These are phyloP conservation scores for Cromileptes altivelis DNA, from an alignment of 2,113 vertebrate genomes.

Conservation along the genomic window DNA sequence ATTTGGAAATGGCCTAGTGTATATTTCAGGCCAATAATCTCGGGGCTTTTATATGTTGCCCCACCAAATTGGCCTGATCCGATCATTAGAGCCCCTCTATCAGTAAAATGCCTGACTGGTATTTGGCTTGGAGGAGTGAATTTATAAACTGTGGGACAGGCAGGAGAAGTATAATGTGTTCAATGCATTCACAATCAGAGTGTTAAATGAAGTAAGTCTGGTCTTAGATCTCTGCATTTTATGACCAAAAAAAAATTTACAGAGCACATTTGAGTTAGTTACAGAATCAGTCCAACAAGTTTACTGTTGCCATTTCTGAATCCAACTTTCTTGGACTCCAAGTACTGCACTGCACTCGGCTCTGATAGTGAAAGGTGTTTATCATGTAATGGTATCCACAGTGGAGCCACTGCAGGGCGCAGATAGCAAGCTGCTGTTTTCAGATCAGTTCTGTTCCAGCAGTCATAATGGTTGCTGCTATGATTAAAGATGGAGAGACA, in stretches of 20 bases:
- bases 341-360: slow-evolving; percentile 56
- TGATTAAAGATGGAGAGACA: slow-evolving; percentile 75
- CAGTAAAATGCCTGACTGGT: not conserved
- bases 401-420: slow-evolving; percentile 78
- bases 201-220: not conserved
- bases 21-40: slow-evolving; percentile 1
- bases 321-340: slow-evolving; percentile 69
- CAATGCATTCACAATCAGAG: not conserved
- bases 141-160: not conserved
- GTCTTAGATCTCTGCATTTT: not conserved
- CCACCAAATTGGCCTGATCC: not conserved
- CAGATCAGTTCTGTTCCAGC: slow-evolving; percentile 78
- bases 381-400: slow-evolving; percentile 80
- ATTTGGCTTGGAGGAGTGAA: not conserved
- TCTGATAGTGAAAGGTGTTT: slow-evolving; percentile 80
- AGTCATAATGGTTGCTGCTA: slow-evolving; percentile 72
- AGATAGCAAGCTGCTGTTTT: slow-evolving; percentile 79
- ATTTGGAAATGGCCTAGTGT: slow-evolving; percentile 15
- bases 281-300: slow-evolving; percentile 51
- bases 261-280: slow-evolving; percentile 28
- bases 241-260: not conserved
- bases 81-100: not conserved
- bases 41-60: not conserved
- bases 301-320: slow-evolving; percentile 55
- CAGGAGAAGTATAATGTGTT: not conserved